A percentile compares a stretch with the other conserved stretches of the same genome.
phyloP scores from a whole-genome alignment of 2,797 vertebrate species.

The Anguilla anguilla region DNA sequence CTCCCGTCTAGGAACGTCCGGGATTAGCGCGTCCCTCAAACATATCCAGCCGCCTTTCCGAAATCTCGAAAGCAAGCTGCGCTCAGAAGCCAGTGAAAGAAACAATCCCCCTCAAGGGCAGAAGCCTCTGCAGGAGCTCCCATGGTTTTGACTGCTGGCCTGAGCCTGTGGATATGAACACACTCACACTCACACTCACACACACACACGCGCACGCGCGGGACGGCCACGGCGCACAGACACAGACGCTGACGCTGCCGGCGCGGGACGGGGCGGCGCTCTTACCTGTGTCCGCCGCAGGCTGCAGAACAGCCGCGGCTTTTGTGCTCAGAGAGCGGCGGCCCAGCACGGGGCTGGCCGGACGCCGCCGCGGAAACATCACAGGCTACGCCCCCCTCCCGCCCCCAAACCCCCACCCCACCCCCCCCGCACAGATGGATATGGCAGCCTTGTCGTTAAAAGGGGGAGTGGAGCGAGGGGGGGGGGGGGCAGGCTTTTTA shows the following conservation, averaged over 20 bases:
- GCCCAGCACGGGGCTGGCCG: constrained; percentile 47
- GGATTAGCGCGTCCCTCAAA: not conserved
- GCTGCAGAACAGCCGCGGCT: constrained; percentile 55
- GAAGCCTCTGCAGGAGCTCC: constrained; percentile 55
- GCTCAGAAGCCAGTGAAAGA: not conserved
- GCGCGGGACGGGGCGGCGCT: constrained; percentile 59
- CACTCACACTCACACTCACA: constrained; percentile 11
- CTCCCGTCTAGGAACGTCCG: not conserved
- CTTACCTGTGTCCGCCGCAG: constrained; percentile 68
- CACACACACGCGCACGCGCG: no score
- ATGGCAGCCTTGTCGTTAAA: constrained; percentile 1
- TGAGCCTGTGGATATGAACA: constrained; percentile 47
- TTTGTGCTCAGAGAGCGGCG: constrained; percentile 51
- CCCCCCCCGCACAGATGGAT: not conserved
- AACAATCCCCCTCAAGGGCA: not conserved
- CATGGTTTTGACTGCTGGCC: constrained; percentile 61
- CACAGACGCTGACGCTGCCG: constrained; percentile 57
- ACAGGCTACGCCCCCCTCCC: constrained; percentile 43
- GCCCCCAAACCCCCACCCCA: constrained; percentile 30
- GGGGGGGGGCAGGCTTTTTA: constrained; percentile 12
- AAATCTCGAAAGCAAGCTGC: not conserved
- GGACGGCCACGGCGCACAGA: constrained; percentile 41
- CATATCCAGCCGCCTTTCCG: not conserved
- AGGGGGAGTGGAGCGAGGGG: not conserved
- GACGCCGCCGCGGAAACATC: constrained; percentile 45